Evolutionary conservation across 1,140 invertebrate genomes (phyloP), one percentile per base, ranked within the genome.

Genomic region (Ganaspis sp.): DNA sequence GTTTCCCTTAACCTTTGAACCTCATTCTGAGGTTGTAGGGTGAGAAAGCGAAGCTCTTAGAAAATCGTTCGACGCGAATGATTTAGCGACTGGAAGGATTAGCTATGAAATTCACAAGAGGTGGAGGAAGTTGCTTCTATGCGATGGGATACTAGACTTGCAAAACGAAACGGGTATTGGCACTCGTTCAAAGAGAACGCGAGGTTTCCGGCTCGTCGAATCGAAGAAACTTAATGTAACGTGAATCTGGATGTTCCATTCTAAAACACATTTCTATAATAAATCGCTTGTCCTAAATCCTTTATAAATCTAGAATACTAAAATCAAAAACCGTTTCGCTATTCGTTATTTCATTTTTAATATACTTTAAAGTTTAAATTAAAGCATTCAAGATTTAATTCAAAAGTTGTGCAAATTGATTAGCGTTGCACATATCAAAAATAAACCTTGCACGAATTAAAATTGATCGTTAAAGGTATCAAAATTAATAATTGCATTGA

Each of bases 201-300:
- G 58, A 64, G 12, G 58, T 64, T 64, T 64, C 58, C 58, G 58
- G 58, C 58, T 64, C 58, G 58, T 29, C 58, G 58, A 64, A n/a
- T 64, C 58, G 58, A 64, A 64, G 58, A 64, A 64, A 64, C 58
- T 29, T 64, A 64, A 64, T 64, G 58, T 64, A 64, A 64, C 58
- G 58, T 64, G 58, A 64, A 64, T 64, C 26, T 64, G 11, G 23
- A 64, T n/a, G 58, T 64, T 64, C 58, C 58, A 64, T 64, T 64
- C 58, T 64, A 64, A 64, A 64, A n/a, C 26, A 34, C 23, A 64
- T 29, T 64, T 64, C 12, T n/a, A 64, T 26, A 64, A 64, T 64
- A 64, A 64, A n/a, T 64, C 58, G 58, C 23, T 64, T 64, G 26
- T 29, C 11, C 58, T 29, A 64, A 49, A 49, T n/a, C 15, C 29